Percentiles rank a stretch among this genome's conserved stretches.
These are phyloP conservation scores for Pollimyrus isidori DNA, from an alignment of 2,113 vertebrate genomes.

Conservation along the genomic window DNA sequence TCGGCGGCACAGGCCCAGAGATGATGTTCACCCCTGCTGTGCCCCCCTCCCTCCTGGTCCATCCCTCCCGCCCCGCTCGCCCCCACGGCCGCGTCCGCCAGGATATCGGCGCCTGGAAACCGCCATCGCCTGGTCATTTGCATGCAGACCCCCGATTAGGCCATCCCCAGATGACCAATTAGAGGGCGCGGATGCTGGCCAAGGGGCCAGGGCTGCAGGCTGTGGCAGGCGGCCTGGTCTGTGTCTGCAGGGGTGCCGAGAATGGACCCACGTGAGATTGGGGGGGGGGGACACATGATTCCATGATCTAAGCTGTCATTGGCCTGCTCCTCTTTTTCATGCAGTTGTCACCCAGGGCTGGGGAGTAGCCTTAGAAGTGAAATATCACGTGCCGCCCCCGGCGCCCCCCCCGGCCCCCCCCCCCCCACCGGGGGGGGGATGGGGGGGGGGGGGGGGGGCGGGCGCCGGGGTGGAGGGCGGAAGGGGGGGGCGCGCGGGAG, in stretches of 20 bases:
- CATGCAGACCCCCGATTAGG: slow-evolving; percentile 98
- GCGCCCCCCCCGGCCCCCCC: no score
- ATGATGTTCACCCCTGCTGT: slow-evolving; percentile 63
- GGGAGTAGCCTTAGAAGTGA: background rate
- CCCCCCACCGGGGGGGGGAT: no score
- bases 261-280: slow-evolving; percentile 39
- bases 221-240: slow-evolving; percentile 81
- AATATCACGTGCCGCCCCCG: background rate
- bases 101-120: slow-evolving; percentile 90
- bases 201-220: slow-evolving; percentile 79
- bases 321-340: background rate
- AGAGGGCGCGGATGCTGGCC: slow-evolving; percentile 98
- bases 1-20: slow-evolving; percentile 73
- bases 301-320: background rate
- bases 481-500: no score
- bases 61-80: slow-evolving; percentile 53
- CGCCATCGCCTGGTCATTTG: slow-evolving; percentile 99
- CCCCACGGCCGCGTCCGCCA: slow-evolving; percentile 73
- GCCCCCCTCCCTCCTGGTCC: slow-evolving; percentile 26
- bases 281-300: background rate
- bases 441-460: no score
- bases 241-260: slow-evolving; percentile 28
- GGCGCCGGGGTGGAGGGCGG: no score
- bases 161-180: slow-evolving; percentile 99
- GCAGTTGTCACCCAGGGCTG: background rate